phyloP scores from a whole-genome alignment of 2,888 invertebrate species.

The Gnatocerus cornutus region DNA sequence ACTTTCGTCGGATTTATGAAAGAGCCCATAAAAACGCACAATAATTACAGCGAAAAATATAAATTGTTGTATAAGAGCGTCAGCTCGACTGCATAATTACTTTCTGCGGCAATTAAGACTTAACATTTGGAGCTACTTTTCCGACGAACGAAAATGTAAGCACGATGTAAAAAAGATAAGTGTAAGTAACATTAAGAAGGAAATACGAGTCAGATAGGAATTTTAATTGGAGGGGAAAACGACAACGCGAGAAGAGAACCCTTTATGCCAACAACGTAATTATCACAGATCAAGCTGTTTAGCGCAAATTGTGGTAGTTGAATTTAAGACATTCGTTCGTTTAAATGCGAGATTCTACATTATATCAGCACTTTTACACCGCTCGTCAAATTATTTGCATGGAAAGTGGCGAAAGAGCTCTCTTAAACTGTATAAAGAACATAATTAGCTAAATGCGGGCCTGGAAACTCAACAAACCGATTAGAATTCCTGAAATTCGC shows the following conservation, averaged over 20 bases:
- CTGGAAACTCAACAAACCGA: neutral
- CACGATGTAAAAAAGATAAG: constrained; percentile 43
- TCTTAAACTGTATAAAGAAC: neutral
- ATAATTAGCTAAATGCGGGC: neutral
- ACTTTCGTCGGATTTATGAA: constrained; percentile 14
- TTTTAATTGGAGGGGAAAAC: constrained; percentile 51
- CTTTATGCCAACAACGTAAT: constrained; percentile 55
- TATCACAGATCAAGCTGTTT: constrained; percentile 58
- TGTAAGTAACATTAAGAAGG: constrained; percentile 46
- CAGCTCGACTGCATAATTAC: constrained; percentile 20
- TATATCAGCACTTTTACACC: constrained; percentile 39
- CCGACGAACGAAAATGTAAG: constrained; percentile 39
- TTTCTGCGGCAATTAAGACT: constrained; percentile 29
- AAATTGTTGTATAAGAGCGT: constrained; percentile 15
- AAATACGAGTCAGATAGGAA: constrained; percentile 51
- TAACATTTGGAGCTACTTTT: constrained; percentile 26
- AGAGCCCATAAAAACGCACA: neutral
- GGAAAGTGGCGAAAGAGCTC: neutral
- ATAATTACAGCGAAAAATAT: constrained; percentile 14
- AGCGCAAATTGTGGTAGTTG: constrained; percentile 54
- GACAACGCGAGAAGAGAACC: constrained; percentile 46
- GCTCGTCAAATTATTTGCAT: constrained; percentile 34
- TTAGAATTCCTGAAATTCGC: neutral
- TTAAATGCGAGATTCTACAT: constrained; percentile 34
- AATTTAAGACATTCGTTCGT: constrained; percentile 47